These are phyloP conservation scores for Octonoba sinensis DNA, from an alignment of 2,888 invertebrate genomes.

Conservation along the genomic window DNA sequence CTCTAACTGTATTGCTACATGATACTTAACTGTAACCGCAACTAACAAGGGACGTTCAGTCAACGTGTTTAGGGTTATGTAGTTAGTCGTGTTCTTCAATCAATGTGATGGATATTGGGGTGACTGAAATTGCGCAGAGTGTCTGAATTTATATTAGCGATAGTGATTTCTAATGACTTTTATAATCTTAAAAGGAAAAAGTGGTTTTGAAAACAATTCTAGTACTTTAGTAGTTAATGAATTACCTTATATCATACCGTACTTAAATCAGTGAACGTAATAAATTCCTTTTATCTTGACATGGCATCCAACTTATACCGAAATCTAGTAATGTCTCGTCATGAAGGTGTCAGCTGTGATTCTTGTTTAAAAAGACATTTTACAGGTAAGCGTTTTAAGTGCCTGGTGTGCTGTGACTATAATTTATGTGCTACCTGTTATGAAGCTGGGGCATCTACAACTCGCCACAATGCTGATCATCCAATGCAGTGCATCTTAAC, in stretches of 20 bases:
- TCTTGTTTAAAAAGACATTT: constrained; percentile 98
- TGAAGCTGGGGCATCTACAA: constrained; percentile 88
- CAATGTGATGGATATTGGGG: constrained; percentile 63
- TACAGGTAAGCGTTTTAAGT: constrained; percentile 97
- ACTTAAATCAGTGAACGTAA: constrained; percentile 36
- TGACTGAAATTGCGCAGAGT: constrained; percentile 63
- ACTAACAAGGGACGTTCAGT: no score
- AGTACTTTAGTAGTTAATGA: constrained; percentile 46
- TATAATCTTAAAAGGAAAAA: constrained; percentile 33
- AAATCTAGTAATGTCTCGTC: constrained; percentile 84
- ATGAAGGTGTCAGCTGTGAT: constrained; percentile 98
- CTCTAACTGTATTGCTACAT: no score
- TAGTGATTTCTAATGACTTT: constrained; percentile 56
- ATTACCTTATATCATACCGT: constrained; percentile 40
- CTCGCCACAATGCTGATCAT: constrained; percentile 94
- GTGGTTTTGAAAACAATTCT: constrained; percentile 49
- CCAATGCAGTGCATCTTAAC: constrained; percentile 99
- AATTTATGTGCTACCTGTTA: constrained; percentile 97
- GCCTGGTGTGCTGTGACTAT: constrained; percentile 98
- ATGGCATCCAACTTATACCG: constrained; percentile 59
- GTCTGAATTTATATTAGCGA: constrained; percentile 47
- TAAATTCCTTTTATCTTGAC: constrained; percentile 58
- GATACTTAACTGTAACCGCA: no score
- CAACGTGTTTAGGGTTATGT: no score
- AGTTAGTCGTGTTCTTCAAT: constrained; percentile 55